Evolutionary conservation across 2,888 invertebrate genomes (phyloP).

Genomic region (Xestia sexstrigata): DNA sequence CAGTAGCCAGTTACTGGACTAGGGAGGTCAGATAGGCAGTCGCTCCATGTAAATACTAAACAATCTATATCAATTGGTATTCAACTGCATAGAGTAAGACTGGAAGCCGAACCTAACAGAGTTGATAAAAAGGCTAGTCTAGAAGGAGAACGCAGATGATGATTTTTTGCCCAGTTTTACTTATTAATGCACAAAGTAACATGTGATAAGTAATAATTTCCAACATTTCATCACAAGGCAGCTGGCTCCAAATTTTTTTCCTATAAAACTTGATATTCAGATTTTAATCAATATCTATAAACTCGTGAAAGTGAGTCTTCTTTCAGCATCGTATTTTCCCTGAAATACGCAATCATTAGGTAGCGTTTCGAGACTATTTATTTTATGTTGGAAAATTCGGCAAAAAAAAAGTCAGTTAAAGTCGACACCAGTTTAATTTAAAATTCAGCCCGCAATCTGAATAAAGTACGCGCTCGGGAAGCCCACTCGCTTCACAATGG

Average conservation of each 20-base stretch:
- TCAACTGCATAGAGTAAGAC: not conserved
- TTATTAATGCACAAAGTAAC: not conserved
- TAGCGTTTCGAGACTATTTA: constrained; percentile 9
- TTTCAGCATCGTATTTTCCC: not conserved
- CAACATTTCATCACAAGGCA: not conserved
- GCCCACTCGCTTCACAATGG: constrained; percentile 46
- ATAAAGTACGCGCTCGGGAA: constrained; percentile 53
- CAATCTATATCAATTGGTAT: no score
- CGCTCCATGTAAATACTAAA: not conserved
- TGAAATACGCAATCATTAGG: not conserved
- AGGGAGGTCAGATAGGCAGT: not conserved
- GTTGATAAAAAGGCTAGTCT: not conserved
- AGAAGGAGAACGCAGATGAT: not conserved
- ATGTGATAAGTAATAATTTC: not conserved
- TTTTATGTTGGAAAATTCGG: constrained; percentile 15
- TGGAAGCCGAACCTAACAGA: not conserved
- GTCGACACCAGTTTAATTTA: constrained; percentile 35
- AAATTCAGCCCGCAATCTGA: constrained; percentile 55
- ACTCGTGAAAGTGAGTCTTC: not conserved
- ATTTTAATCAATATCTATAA: not conserved
- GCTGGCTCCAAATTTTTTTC: not conserved
- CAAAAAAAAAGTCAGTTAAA: constrained; percentile 20
- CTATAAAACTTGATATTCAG: not conserved
- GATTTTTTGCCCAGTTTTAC: not conserved
- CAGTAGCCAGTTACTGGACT: not conserved